phyloP scores from a whole-genome alignment of 2,888 invertebrate species.

The Brenthis daphne region DNA sequence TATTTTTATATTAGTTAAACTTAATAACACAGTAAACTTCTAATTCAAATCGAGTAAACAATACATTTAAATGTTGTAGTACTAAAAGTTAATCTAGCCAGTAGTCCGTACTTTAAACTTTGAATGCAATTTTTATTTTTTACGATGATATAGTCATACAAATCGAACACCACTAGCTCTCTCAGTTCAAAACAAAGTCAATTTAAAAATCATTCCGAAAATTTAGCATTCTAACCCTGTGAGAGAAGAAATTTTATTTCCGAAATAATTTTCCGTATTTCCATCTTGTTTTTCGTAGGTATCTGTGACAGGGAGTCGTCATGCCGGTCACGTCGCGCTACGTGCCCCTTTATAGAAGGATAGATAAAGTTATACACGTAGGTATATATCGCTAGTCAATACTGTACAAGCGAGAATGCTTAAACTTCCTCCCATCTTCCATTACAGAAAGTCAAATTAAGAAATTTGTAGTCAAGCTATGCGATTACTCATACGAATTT shows the following conservation, averaged over 20 bases:
- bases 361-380: slow-evolving; percentile 25
- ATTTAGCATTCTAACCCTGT: slow-evolving; percentile 29
- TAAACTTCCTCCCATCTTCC: slow-evolving; percentile 3
- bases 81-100: too few relatives aligned
- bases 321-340: slow-evolving; percentile 48
- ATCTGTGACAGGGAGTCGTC: slow-evolving; percentile 37
- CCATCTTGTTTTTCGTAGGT: slow-evolving; percentile 45
- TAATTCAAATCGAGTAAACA: too few relatives aligned
- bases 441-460: background rate
- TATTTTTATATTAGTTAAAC: too few relatives aligned
- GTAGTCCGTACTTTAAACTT: too few relatives aligned
- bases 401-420: slow-evolving; percentile 9
- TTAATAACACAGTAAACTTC: too few relatives aligned
- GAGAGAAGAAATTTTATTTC: slow-evolving; percentile 42
- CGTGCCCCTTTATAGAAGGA: slow-evolving; percentile 43
- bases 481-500: too few relatives aligned
- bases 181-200: slow-evolving; percentile 10
- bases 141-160: too few relatives aligned
- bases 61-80: too few relatives aligned
- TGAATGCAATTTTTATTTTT: too few relatives aligned
- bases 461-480: background rate
- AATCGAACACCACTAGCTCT: background rate
- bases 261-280: slow-evolving; percentile 46
- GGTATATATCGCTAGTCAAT: slow-evolving; percentile 13
- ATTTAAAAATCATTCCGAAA: slow-evolving; percentile 19